Conservation (phyloP, 1,140 invertebrate genomes). For the Heliconius congener region DNA sequence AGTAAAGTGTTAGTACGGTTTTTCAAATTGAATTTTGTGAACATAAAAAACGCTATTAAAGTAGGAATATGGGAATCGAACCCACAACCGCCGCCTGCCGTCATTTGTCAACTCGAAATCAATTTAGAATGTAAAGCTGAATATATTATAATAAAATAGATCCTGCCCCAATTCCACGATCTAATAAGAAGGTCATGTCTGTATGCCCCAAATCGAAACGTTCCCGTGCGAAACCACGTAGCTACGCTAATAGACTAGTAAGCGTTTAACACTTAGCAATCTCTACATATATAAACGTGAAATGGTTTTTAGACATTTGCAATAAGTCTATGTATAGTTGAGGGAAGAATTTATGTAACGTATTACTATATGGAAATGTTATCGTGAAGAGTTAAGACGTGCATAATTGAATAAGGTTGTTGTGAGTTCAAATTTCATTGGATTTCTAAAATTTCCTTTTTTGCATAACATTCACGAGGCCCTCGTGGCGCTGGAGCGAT, state of each 20-base stretch:
- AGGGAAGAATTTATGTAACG: neutral
- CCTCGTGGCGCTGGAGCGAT: no score
- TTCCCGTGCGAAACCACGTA: slow-evolving; percentile 14
- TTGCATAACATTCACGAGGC: no score
- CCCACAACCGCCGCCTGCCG: no score
- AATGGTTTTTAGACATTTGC: neutral
- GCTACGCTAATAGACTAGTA: slow-evolving; percentile 5
- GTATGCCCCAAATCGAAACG: slow-evolving; percentile 1
- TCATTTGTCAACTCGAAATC: no score
- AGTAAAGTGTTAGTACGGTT: no score
- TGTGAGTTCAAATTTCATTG: neutral
- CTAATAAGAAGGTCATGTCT: slow-evolving; percentile 8
- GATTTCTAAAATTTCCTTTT: no score
- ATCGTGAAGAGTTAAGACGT: no score
- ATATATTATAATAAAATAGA: neutral
- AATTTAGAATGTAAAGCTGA: neutral
- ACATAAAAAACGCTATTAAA: no score
- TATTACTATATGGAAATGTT: neutral
- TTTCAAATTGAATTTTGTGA: no score
- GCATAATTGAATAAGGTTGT: neutral
- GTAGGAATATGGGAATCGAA: no score
- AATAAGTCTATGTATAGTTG: neutral
- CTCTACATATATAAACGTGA: neutral
- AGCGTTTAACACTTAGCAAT: slow-evolving; percentile 4
- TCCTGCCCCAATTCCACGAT: neutral